Evolutionary conservation across 2,113 vertebrate species (phyloP), one percentile per base, ranked within the genome.

Genomic region (Catharus minimus): DNA sequence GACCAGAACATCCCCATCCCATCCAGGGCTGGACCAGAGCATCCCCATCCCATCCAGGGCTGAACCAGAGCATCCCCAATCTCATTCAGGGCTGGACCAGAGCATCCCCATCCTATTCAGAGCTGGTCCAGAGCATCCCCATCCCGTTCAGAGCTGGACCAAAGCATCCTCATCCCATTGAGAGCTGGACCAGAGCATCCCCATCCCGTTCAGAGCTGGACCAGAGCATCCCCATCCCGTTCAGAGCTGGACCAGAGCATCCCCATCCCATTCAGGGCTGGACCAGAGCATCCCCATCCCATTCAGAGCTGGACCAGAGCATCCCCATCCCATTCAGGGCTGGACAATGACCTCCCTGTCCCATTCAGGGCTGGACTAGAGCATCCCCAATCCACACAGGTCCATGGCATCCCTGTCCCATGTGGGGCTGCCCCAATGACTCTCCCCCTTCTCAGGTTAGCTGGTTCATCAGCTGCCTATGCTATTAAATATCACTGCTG

Each of bases 251-350:
- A 27, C 44, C 26, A 6, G 4, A 15, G 15, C 33, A 21, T 28
- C 73, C 33, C 15, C 0, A 0, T 5, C 33, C 21, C n/a, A n/a
- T n/a, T n/a, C n/a, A 38, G n/a, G 1, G n/a, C 47, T 61, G 50
- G 27, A 7, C 33, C 16, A 5, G 3, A 10, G 9, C 43, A 19
- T 38, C 58, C 47, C 16, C 0, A 0, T 22, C 60, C 43, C 30
- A 13, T 47, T 13, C 46, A 44, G 44, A 10, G 44, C 44, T 44
- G 44, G 19, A 19, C 44, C 44, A 46, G 11, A 22, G 23, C 47
- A 49, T 49, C 47, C 23, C 23, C 23, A 49, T 23, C 47, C 23
- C 47, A 24, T 49, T 14, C 47, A 27, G n/a, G 1, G 38, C 50
- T 60, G 10, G 15, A 2, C 28, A 15, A 41, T 2, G 8, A 12